A percentile compares a stretch with the other conserved stretches of the same genome.
phyloP scores from a whole-genome alignment of 2,888 invertebrate genomes.

The Lasioglossum malachurum region DNA sequence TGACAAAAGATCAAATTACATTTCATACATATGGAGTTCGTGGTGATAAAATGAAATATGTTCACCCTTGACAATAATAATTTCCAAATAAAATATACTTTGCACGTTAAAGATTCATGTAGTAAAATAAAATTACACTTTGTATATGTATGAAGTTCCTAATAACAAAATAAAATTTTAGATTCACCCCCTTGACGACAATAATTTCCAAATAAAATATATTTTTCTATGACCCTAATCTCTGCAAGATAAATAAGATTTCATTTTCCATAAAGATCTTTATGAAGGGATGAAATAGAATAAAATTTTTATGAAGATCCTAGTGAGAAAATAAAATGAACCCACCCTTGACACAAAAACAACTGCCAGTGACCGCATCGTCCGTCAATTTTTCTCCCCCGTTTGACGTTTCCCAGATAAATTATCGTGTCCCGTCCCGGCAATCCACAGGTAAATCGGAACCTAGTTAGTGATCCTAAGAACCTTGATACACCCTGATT shows the following conservation, averaged over 20 bases:
- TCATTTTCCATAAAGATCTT: too few species aligned
- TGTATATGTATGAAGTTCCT: not conserved
- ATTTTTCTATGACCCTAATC: not conserved
- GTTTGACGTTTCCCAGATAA: constrained; percentile 41
- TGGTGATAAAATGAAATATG: not conserved
- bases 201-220: not conserved
- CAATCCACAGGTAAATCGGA: not conserved
- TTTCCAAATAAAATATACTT: not conserved
- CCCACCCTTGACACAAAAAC: constrained; percentile 9
- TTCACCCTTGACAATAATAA: not conserved
- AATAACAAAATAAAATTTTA: too few species aligned
- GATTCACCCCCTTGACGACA: not conserved
- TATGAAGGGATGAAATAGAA: not conserved
- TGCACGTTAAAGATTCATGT: not conserved
- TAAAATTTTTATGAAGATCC: not conserved
- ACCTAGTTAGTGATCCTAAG: not conserved
- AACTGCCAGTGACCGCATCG: constrained; percentile 34
- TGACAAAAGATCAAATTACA: not conserved
- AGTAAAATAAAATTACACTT: not conserved
- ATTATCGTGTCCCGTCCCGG: constrained; percentile 32
- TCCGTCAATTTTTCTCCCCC: constrained; percentile 34
- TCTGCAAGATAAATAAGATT: not conserved
- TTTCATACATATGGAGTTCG: not conserved
- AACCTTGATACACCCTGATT: constrained; percentile 6
- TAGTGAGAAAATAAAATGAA: not conserved